Percentiles rank a stretch among this genome's conserved stretches.
These are phyloP conservation scores for Athalia rosae DNA, from an alignment of 2,888 invertebrate species.

Conservation along the genomic window DNA sequence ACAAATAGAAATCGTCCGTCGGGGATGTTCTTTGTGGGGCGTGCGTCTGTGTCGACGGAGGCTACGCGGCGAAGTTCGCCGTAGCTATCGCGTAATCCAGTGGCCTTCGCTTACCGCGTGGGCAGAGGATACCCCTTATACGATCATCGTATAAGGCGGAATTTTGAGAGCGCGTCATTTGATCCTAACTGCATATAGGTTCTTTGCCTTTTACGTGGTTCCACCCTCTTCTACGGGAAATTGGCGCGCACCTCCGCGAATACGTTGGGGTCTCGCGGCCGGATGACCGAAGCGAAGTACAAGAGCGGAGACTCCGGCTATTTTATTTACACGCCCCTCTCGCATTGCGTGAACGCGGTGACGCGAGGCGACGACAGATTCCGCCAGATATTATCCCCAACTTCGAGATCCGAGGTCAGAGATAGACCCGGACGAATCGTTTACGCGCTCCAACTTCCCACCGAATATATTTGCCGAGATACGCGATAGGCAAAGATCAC, in stretches of 20 bases:
- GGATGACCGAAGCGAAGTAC: too few species aligned
- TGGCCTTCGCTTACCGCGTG: constrained; percentile 9
- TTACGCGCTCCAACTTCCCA: constrained; percentile 26
- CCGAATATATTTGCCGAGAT: constrained; percentile 21
- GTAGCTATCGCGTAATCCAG: constrained; percentile 41
- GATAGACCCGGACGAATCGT: constrained; percentile 21
- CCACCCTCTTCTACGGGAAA: constrained; percentile 33
- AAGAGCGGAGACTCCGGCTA: background rate
- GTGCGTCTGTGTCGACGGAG: background rate
- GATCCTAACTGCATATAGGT: constrained; percentile 50
- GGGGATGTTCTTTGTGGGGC: background rate
- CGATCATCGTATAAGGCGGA: background rate
- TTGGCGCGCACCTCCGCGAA: constrained; percentile 34
- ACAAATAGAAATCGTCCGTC: too few species aligned
- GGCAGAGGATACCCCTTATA: too few species aligned
- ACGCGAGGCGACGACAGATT: constrained; percentile 7
- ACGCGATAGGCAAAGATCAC: background rate
- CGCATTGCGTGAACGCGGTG: constrained; percentile 12
- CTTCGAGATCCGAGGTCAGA: background rate
- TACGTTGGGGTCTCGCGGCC: background rate
- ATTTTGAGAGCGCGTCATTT: constrained; percentile 47
- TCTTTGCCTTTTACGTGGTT: constrained; percentile 39
- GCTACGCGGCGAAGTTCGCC: background rate
- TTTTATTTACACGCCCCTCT: constrained; percentile 30
- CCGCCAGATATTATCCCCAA: constrained; percentile 27